These are phyloP conservation scores for Thymelicus acteon DNA, from an alignment of 2,888 invertebrate species.

Conservation along the genomic window DNA sequence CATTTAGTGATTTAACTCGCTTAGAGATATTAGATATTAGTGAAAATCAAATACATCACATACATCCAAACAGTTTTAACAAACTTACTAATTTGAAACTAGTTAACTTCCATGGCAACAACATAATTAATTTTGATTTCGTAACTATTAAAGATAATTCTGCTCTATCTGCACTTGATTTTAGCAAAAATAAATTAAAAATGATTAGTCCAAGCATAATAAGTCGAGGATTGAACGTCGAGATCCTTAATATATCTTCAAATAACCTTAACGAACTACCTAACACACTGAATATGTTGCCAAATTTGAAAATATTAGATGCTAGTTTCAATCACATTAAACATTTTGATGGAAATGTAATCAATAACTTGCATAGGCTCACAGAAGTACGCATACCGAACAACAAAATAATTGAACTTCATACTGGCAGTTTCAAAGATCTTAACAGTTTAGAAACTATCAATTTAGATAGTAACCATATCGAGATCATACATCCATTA, in stretches of 20 bases:
- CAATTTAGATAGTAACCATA: conserved; percentile 92
- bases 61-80: conserved; percentile 87
- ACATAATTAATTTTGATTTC: conserved; percentile 88
- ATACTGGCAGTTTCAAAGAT: conserved; percentile 89
- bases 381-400: conserved; percentile 89
- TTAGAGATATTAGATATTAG: conserved; percentile 90
- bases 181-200: conserved; percentile 90
- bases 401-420: conserved; percentile 89
- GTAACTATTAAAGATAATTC: conserved; percentile 88
- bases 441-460: conserved; percentile 89
- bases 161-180: conserved; percentile 87
- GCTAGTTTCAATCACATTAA: conserved; percentile 91
- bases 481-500: conserved; percentile 89
- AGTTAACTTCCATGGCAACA: conserved; percentile 91
- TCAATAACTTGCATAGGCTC: conserved; percentile 88
- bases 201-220: conserved; percentile 87
- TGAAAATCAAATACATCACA: conserved; percentile 88
- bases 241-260: conserved; percentile 90
- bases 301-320: conserved; percentile 89
- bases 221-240: conserved; percentile 86
- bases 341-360: conserved; percentile 87
- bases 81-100: conserved; percentile 87
- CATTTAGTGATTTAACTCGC: conserved; percentile 88
- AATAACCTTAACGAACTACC: conserved; percentile 91
- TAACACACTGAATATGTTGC: conserved; percentile 87